Base-by-base conservation (phyloP, 2,797 vertebrate genomes). In the Dendrocincla fuliginosa region DNA sequence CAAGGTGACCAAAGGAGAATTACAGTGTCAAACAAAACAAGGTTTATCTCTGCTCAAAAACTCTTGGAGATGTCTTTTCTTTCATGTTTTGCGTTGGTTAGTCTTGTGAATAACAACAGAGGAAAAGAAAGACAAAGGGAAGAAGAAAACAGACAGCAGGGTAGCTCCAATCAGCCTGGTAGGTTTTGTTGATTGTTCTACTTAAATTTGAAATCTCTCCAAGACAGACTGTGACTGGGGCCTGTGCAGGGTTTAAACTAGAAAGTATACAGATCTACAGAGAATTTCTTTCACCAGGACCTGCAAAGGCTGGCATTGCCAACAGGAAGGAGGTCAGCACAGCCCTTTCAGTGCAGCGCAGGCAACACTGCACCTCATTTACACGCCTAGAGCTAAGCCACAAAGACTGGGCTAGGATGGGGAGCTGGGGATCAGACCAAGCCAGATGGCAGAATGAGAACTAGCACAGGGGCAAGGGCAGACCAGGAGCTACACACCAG, bases 191-290 rank as follows among this genome's bases (percentile, higher is more conserved):
- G 57, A 23, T 15, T 84, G 28, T 13, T 60, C 6, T 25, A 49
- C 12, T 73, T 74, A 69, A 77, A 44, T 74, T 9, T 41, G 8
- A 83, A 83, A 80, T 56, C 4, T 74, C 25, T 49, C 37, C 28
- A 53, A 57, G 50, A 52, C 0, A 2, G 24, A 39, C 30, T 0
- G 2, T 57, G 70, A 61, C 32, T 37, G 59, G 10, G 5, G 8
- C 9, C 4, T 56, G 3, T 22, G 25, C 15, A 56, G 33, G 16
- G 7, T 65, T 84, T 80, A 61, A 69, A 35, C 16, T 25, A 19
- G 18, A 25, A 3, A 39, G 5, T 35, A 42, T 3, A 2, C 12
- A 69, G 37, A 35, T 20, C 12, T 71, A 52, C 6, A 64, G 28
- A 39, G 17, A 85, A 18, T 49, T 78, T 67, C 39, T 42, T 85